Conservation (phyloP, 2,888 invertebrate species). For the Apotomis turbidana region DNA sequence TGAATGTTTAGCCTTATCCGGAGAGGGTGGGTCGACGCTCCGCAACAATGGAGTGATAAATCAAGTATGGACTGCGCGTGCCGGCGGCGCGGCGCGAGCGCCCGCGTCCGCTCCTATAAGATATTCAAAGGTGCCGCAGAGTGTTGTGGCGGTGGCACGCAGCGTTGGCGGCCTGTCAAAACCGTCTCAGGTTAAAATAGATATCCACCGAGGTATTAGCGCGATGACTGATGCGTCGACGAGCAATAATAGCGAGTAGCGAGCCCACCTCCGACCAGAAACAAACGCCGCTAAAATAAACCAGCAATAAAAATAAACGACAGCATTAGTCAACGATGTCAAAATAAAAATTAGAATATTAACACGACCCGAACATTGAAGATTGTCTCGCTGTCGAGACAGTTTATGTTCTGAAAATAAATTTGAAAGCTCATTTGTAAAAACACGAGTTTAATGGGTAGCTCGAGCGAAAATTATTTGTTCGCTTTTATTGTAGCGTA, state of each 20-base stretch:
- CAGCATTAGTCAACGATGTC: constrained; percentile 80
- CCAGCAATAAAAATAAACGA: constrained; percentile 81
- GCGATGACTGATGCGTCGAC: constrained; percentile 79
- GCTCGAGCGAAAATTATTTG: constrained; percentile 49
- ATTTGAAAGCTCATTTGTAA: constrained; percentile 42
- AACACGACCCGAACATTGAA: constrained; percentile 59
- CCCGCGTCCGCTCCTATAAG: constrained; percentile 63
- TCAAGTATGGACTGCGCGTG: constrained; percentile 82
- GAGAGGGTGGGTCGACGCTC: constrained; percentile 74
- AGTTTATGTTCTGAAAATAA: constrained; percentile 47
- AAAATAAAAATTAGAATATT: constrained; percentile 77
- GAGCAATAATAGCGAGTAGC: constrained; percentile 70
- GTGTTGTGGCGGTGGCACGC: constrained; percentile 46
- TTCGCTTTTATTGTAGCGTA: constrained; percentile 45
- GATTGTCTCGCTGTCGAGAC: constrained; percentile 50
- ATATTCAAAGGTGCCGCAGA: constrained; percentile 70
- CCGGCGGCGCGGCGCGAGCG: constrained; percentile 58
- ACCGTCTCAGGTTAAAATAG: constrained; percentile 70
- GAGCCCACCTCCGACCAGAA: constrained; percentile 68
- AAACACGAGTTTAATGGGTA: constrained; percentile 39
- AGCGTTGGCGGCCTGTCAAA: constrained; percentile 71
- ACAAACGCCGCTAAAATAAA: constrained; percentile 76
- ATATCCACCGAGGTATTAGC: constrained; percentile 75
- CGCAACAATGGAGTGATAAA: constrained; percentile 82
- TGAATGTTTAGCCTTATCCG: constrained; percentile 82